These are phyloP conservation scores for Syngnathus floridae DNA, from an alignment of 2,113 vertebrate genomes.

Conservation along the genomic window DNA sequence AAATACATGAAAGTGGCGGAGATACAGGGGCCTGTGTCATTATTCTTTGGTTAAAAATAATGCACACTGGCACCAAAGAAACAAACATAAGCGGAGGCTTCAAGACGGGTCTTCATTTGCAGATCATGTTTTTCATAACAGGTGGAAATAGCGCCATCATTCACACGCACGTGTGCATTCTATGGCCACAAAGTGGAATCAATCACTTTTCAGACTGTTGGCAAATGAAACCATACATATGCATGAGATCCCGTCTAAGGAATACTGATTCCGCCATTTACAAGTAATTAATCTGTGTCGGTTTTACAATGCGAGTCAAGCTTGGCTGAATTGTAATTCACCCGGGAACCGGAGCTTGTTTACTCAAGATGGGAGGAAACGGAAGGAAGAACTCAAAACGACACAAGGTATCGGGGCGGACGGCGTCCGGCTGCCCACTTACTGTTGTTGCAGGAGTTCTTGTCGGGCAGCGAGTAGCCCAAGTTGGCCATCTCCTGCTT, in stretches of 20 bases:
- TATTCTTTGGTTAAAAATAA: not conserved
- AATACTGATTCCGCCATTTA: constrained; percentile 30
- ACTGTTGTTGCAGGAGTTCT: constrained; percentile 98
- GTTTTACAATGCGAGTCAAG: constrained; percentile 39
- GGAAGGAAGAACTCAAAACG: constrained; percentile 30
- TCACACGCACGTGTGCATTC: constrained; percentile 30
- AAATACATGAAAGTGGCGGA: no score
- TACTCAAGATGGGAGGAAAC: constrained; percentile 39
- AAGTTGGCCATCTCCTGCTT: constrained; percentile 93
- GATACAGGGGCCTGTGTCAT: not conserved
- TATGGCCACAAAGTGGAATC: constrained; percentile 33
- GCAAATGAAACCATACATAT: constrained; percentile 58
- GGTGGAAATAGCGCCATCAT: not conserved
- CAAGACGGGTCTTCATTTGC: not conserved
- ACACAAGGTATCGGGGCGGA: constrained; percentile 1
- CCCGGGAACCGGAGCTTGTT: constrained; percentile 37
- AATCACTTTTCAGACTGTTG: constrained; percentile 37
- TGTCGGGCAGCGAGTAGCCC: constrained; percentile 92
- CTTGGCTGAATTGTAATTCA: constrained; percentile 38
- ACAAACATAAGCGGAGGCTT: not conserved
- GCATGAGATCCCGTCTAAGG: constrained; percentile 32
- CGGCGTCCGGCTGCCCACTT: constrained; percentile 45
- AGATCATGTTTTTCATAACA: constrained; percentile 19
- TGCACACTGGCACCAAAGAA: not conserved
- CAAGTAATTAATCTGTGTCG: constrained; percentile 47